These are phyloP conservation scores for Hylia prasina DNA, from an alignment of 2,113 vertebrate species.

Conservation along the genomic window DNA sequence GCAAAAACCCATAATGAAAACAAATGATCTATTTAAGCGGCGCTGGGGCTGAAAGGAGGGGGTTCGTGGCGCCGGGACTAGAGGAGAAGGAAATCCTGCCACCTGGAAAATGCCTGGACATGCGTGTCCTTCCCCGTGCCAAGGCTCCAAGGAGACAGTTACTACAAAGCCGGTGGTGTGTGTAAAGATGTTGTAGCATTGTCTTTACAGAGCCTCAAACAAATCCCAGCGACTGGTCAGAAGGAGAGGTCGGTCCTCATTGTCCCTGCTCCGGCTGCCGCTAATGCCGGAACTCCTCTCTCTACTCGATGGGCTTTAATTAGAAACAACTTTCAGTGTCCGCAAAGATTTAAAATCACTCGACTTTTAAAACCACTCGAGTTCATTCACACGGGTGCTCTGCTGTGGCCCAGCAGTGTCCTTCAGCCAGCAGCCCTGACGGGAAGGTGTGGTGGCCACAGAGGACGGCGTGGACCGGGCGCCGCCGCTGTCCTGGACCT, in stretches of 20 bases:
- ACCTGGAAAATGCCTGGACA: conserved; percentile 57
- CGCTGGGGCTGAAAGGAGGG: conserved; percentile 40
- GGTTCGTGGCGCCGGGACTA: conserved; percentile 3
- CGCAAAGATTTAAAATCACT: neutral
- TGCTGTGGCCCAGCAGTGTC: neutral
- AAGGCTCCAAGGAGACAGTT: conserved; percentile 17
- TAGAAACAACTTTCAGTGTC: neutral
- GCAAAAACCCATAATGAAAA: conserved; percentile 69
- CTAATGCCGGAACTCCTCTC: neutral
- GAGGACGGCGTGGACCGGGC: accelerated
- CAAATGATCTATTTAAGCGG: conserved; percentile 66
- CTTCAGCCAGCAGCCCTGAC: neutral
- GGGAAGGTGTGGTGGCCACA: neutral
- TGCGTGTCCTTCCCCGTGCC: neutral
- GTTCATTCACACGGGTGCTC: neutral
- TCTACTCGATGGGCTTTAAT: neutral
- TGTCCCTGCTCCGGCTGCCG: neutral
- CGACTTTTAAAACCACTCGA: neutral
- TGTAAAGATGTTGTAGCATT: neutral
- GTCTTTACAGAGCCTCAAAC: conserved; percentile 1
- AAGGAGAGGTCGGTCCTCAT: conserved; percentile 9
- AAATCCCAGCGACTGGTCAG: neutral
- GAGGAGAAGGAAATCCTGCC: conserved; percentile 62
- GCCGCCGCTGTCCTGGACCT: neutral
- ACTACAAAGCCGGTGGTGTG: neutral